A percentile compares a stretch with the other conserved stretches of the same genome.
Evolutionary conservation across 2,113 vertebrate genomes (phyloP).

Genomic region (Oncorhynchus nerka): DNA sequence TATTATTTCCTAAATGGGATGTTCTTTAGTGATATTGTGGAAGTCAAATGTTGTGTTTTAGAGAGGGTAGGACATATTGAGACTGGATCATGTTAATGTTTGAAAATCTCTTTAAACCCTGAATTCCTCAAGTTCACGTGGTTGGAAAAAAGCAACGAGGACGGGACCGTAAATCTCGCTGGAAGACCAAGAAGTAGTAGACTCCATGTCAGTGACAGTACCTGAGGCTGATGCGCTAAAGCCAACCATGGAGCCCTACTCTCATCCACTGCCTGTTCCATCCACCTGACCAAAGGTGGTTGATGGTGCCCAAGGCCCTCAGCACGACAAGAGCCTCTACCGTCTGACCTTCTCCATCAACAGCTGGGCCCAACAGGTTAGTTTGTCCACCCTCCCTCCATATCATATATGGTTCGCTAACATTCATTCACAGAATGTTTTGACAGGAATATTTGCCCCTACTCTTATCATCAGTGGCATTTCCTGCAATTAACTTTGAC

Average conservation of each 20-base stretch:
- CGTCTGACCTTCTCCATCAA: conserved; percentile 90
- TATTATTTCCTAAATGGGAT: not conserved
- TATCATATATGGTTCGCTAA: not conserved
- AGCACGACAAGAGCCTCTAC: conserved; percentile 99
- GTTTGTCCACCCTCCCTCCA: conserved; percentile 25
- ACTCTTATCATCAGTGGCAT: conserved; percentile 33
- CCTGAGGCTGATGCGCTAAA: conserved; percentile 66
- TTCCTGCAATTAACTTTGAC: conserved; percentile 36
- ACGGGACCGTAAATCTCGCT: conserved; percentile 36
- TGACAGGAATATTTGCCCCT: conserved; percentile 26
- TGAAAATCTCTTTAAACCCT: not conserved
- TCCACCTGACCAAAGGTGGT: conserved; percentile 62
- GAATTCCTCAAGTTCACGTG: conserved; percentile 29
- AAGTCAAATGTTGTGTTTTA: not conserved
- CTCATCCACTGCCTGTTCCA: conserved; percentile 43
- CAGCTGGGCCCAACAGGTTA: conserved; percentile 90
- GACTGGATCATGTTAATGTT: not conserved
- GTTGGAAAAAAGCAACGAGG: conserved; percentile 47
- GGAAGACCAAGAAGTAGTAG: conserved; percentile 68
- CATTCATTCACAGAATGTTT: not conserved
- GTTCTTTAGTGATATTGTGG: not conserved
- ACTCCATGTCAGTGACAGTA: conserved; percentile 64
- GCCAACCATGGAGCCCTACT: conserved; percentile 38
- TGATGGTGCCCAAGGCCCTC: conserved; percentile 80
- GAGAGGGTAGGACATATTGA: not conserved